Percentiles rank a stretch among this genome's conserved stretches.
Conservation (phyloP, 2,888 invertebrate genomes). For the Schizotus pectinicornis region DNA sequence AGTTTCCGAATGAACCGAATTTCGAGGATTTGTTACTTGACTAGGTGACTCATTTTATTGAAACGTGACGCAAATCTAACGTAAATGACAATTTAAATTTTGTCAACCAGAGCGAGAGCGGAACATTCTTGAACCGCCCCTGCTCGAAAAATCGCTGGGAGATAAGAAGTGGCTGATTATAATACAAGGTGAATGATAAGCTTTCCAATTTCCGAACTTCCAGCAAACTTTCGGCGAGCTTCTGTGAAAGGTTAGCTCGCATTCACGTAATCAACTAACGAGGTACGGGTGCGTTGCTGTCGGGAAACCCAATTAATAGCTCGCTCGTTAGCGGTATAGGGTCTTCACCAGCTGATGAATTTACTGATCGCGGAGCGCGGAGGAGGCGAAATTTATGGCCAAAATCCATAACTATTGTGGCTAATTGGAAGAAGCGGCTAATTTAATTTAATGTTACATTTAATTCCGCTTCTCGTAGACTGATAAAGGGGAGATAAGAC, state of each 20-base stretch:
- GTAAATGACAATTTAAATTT: neutral
- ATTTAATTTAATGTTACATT: too few species aligned
- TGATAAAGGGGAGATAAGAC: too few species aligned
- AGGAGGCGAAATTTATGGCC: constrained; percentile 33
- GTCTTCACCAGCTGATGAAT: constrained; percentile 42
- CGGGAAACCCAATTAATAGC: constrained; percentile 42
- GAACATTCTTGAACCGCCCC: too few species aligned
- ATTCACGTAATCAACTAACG: constrained; percentile 42
- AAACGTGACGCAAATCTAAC: too few species aligned
- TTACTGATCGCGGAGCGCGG: constrained; percentile 32
- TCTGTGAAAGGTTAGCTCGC: constrained; percentile 32
- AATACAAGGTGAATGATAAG: constrained; percentile 37
- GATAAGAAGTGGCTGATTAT: constrained; percentile 19
- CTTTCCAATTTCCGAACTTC: constrained; percentile 37
- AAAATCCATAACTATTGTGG: too few species aligned
- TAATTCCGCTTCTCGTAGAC: too few species aligned
- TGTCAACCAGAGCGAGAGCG: neutral
- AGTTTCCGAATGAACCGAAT: too few species aligned
- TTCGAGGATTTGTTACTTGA: too few species aligned
- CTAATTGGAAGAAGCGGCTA: too few species aligned
- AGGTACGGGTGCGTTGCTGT: constrained; percentile 33
- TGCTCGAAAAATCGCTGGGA: too few species aligned
- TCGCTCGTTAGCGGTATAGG: constrained; percentile 41
- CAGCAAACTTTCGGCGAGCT: constrained; percentile 29
- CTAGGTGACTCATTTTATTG: too few species aligned